Percentiles rank a stretch among this genome's conserved stretches.
Conservation (phyloP, 1,140 invertebrate genomes). For the Nautilus pompilius region DNA sequence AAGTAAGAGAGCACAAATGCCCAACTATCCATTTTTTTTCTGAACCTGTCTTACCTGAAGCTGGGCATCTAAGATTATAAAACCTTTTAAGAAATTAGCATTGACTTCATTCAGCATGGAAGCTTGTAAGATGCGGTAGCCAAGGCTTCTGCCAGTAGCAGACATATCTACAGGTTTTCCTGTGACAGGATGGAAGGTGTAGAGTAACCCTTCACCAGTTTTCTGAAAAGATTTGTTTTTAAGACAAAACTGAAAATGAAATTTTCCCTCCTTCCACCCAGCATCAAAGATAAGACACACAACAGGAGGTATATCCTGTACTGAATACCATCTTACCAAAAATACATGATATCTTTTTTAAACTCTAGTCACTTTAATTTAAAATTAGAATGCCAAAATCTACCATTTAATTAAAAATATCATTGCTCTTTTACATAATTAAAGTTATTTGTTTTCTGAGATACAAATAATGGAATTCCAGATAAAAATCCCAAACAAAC, state of each 20-base stretch:
- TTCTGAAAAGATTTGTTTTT: constrained; percentile 55
- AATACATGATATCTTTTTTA: too few relatives aligned
- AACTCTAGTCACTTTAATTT: too few relatives aligned
- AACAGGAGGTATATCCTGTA: background rate
- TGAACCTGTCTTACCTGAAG: too few relatives aligned
- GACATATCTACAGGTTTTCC: constrained; percentile 58
- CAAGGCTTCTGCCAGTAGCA: constrained; percentile 56
- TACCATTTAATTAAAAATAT: too few relatives aligned
- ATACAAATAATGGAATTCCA: too few relatives aligned
- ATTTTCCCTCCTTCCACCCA: background rate
- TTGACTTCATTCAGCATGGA: constrained; percentile 66
- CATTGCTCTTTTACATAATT: too few relatives aligned
- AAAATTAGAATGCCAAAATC: too few relatives aligned
- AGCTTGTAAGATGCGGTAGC: constrained; percentile 73
- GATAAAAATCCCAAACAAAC: too few relatives aligned
- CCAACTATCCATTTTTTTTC: too few relatives aligned
- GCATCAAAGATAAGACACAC: background rate
- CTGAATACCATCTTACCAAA: background rate
- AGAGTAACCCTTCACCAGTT: constrained; percentile 71
- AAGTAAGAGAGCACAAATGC: too few relatives aligned
- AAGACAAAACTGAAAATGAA: background rate
- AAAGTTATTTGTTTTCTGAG: too few relatives aligned
- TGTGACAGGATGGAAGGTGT: constrained; percentile 82
- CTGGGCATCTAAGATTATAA: constrained; percentile 70
- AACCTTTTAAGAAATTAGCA: constrained; percentile 70